Evolutionary conservation across 2,888 invertebrate species (phyloP), one percentile per base, ranked within the genome.

Genomic region (Lasius fuliginosus): DNA sequence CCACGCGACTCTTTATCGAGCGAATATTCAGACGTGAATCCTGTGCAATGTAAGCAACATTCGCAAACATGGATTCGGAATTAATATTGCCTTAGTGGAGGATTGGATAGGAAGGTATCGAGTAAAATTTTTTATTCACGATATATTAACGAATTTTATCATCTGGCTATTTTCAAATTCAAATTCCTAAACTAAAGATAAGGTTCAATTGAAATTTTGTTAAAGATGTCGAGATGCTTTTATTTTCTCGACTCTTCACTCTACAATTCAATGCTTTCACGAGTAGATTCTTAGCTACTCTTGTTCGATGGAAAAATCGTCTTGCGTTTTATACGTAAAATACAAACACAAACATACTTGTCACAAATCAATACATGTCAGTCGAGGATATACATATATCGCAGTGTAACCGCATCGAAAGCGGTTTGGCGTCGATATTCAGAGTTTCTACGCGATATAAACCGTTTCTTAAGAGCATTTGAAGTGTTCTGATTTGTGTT

Each of bases 21-120:
- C 18, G 68, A 49, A 58, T 56, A 67, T 64, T 46, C 18, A 27
- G 1, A 76, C 27, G 33, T 46, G 15, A 68, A 79, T 46, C 18
- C 23, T 42, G 36, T 12, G 3, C 18, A 42, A 23, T 6, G n/a
- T 68, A 77, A 46, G 23, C n/a, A 23, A 33, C 15, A 5, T 64
- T 27, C 0, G 36, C 9, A 77, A 77, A 77, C 53, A 77, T 4
- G 0, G 15, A 77, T 65, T 40, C 12, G n/a, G 18, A 27, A n/a
- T 49, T 75, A 23, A 49, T 76, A 11, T 27, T 36, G 23, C 9
- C n/a, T 65, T 23, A 49, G 15, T 18, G 6, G 4, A 64, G 27
- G 27, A 75, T 62, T 75, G 30, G 12, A 56, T 56, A 5, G 11
- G 11, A 58, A n/a, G 15, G 1, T 42, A 12, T 42, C 12, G 12